Conservation (phyloP, 2,888 invertebrate genomes). For the Chrysomela aeneicollis region DNA sequence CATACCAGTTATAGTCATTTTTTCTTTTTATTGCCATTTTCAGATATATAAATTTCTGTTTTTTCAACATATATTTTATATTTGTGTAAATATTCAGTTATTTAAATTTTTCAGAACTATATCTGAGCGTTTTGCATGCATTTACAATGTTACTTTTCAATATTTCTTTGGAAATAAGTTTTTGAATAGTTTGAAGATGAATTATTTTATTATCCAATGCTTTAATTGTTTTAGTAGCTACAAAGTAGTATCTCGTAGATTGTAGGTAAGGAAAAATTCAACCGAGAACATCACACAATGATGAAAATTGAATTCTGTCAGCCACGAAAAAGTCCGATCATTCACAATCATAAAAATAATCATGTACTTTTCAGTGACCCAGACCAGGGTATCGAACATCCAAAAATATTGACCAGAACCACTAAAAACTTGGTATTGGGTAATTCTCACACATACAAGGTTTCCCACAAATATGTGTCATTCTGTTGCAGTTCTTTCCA, state of each 20-base stretch:
- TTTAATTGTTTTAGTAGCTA: slow-evolving; percentile 53
- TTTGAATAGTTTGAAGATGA: slow-evolving; percentile 27
- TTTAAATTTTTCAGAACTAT: slow-evolving; percentile 30
- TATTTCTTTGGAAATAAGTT: slow-evolving; percentile 45
- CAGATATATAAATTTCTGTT: slow-evolving; percentile 27
- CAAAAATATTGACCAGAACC: not conserved
- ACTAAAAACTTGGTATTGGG: not conserved
- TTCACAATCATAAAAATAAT: too few species aligned
- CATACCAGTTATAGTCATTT: slow-evolving; percentile 40
- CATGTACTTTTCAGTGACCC: not conserved
- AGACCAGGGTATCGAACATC: not conserved
- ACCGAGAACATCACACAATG: not conserved
- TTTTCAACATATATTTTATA: slow-evolving; percentile 34
- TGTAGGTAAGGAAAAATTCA: slow-evolving; percentile 22
- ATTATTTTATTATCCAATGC: slow-evolving; percentile 42
- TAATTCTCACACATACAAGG: not conserved
- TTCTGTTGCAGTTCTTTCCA: not conserved
- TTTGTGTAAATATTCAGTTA: slow-evolving; percentile 35
- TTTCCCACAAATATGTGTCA: not conserved
- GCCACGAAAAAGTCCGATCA: not conserved
- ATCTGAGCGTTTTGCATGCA: slow-evolving; percentile 45
- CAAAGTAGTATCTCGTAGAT: slow-evolving; percentile 48
- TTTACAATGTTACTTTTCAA: slow-evolving; percentile 57
- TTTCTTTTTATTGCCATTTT: slow-evolving; percentile 34
- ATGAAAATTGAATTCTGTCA: not conserved